These are phyloP conservation scores for Dipodomys ordii DNA, from an alignment of 2,113 vertebrate species.

Conservation along the genomic window DNA sequence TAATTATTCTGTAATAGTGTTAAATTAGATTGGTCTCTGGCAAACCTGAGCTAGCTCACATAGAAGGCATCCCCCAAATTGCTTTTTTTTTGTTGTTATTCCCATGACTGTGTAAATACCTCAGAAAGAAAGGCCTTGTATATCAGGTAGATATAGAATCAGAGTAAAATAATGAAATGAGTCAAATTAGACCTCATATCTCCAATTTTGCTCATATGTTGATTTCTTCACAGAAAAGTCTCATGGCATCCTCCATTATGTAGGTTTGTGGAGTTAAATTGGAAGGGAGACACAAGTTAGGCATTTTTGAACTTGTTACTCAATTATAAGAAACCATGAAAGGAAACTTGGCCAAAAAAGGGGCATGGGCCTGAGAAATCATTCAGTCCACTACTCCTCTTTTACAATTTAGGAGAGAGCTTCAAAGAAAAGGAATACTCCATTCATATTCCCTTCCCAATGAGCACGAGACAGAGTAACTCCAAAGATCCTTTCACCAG, in stretches of 20 bases:
- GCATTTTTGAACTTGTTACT: not conserved
- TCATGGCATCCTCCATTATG: not conserved
- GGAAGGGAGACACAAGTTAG: not conserved
- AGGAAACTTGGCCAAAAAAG: not conserved
- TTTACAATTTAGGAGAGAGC: not conserved
- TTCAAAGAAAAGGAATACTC: not conserved
- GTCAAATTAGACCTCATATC: not conserved
- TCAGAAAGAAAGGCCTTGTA: not conserved
- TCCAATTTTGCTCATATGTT: not conserved
- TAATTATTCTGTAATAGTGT: not conserved
- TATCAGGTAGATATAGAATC: not conserved
- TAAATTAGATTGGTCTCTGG: not conserved
- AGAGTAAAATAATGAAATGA: not conserved
- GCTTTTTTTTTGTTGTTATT: not conserved
- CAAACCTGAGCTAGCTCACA: not conserved
- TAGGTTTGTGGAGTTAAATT: not conserved
- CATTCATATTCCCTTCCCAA: not conserved
- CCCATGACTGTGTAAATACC: not conserved
- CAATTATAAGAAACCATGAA: not conserved
- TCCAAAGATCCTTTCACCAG: not conserved
- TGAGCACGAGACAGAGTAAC: not conserved
- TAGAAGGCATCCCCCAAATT: not conserved
- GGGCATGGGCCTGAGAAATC: not conserved
- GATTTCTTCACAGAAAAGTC: not conserved
- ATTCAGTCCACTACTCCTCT: not conserved